Percentiles rank a stretch among this genome's conserved stretches.
Evolutionary conservation across 2,888 invertebrate species (phyloP).

Genomic region (Drosophila buzzatii): DNA sequence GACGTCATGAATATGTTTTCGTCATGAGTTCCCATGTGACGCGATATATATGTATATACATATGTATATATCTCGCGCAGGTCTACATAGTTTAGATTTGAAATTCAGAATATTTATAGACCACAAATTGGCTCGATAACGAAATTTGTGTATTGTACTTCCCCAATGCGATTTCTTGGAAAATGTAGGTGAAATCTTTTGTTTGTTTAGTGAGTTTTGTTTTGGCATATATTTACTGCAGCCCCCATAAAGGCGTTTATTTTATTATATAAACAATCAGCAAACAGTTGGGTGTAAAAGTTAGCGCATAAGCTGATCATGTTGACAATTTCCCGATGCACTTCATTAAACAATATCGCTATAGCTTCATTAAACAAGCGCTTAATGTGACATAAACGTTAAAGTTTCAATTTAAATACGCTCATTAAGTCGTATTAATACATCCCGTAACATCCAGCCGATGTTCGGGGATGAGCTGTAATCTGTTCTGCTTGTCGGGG

Average conservation of each 20-base stretch:
- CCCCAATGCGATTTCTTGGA: constrained; percentile 34
- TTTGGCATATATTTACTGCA: constrained; percentile 4
- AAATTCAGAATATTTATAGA: constrained; percentile 12
- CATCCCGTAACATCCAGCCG: background rate
- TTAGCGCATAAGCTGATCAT: constrained; percentile 8
- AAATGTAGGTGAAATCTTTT: constrained; percentile 32
- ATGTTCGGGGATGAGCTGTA: constrained; percentile 31
- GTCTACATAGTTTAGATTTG: background rate
- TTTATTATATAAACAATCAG: background rate
- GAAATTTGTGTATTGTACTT: constrained; percentile 22
- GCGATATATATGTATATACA: background rate
- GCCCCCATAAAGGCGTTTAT: background rate
- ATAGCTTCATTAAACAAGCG: constrained; percentile 62
- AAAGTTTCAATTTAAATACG: constrained; percentile 38
- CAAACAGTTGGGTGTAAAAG: background rate
- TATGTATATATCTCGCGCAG: background rate
- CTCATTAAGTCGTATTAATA: constrained; percentile 48
- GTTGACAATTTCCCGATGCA: constrained; percentile 12
- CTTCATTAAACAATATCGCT: constrained; percentile 27
- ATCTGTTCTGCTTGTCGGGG: background rate
- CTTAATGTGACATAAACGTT: constrained; percentile 40
- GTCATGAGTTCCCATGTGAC: constrained; percentile 26
- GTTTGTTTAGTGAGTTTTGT: constrained; percentile 13
- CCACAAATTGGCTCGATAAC: background rate
- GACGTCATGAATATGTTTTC: constrained; percentile 44